Evolutionary conservation across 1,140 invertebrate species (phyloP).

Genomic region (Aculops lycopersici): DNA sequence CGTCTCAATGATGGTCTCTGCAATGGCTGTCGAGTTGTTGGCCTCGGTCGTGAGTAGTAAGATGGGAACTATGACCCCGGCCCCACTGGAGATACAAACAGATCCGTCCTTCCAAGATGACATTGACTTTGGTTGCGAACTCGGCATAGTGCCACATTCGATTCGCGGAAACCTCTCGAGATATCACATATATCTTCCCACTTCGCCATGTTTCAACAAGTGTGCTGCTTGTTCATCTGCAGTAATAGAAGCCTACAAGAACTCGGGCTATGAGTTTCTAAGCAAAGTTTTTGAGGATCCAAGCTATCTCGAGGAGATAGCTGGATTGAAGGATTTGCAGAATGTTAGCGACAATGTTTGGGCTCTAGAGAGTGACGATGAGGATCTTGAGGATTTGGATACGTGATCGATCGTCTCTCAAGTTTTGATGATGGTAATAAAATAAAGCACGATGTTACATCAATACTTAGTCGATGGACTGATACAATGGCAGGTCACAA

Average conservation of each 20-base stretch:
- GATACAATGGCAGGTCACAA: no score
- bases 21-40: conserved; percentile 62
- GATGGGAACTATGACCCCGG: conserved; percentile 25
- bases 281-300: conserved; percentile 49
- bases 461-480: no score
- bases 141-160: conserved; percentile 69
- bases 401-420: background rate
- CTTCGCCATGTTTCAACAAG: conserved; percentile 44
- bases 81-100: conserved; percentile 16
- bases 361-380: conserved; percentile 2
- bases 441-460: no score
- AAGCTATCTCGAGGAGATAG: conserved; percentile 50
- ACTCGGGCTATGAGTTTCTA: conserved; percentile 38
- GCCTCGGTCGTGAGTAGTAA: conserved; percentile 57
- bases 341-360: conserved; percentile 8
- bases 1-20: conserved; percentile 56
- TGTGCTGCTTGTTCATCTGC: conserved; percentile 58
- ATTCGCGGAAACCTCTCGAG: conserved; percentile 57
- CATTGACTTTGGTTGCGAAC: conserved; percentile 22
- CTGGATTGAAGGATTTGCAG: conserved; percentile 28
- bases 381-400: background rate
- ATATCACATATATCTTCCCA: conserved; percentile 42
- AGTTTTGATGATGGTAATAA: no score
- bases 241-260: conserved; percentile 26
- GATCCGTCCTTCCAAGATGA: conserved; percentile 13